A percentile compares a stretch with the other conserved stretches of the same genome.
Conservation (phyloP, 2,113 vertebrate genomes). For the Passer domesticus region DNA sequence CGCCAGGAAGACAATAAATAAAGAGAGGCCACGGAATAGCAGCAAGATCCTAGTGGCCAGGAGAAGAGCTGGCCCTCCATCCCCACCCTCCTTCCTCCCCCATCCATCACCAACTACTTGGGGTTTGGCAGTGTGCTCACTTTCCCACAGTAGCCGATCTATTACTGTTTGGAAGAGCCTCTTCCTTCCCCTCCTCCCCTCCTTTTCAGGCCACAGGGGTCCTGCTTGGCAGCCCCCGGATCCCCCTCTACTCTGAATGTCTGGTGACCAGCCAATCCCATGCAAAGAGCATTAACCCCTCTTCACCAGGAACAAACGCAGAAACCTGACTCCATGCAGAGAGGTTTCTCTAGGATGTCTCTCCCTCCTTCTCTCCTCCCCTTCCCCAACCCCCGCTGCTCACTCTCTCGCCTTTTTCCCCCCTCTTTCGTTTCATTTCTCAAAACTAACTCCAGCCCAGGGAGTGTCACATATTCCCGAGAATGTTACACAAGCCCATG, state of each 20-base stretch:
- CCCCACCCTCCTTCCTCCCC: conserved; percentile 1
- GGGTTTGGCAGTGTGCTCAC: conserved; percentile 58
- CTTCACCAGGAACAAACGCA: background rate
- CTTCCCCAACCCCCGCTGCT: background rate
- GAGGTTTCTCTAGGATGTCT: conserved; percentile 21
- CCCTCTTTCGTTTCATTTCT: background rate
- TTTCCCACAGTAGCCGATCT: conserved; percentile 71
- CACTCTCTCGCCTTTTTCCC: background rate
- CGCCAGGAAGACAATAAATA: conserved; percentile 31
- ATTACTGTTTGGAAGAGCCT: conserved; percentile 53
- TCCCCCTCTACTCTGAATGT: conserved; percentile 52
- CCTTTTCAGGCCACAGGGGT: conserved; percentile 67
- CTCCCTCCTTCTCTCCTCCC: background rate
- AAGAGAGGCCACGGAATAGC: background rate
- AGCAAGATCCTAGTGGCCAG: background rate
- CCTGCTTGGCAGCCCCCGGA: conserved; percentile 36
- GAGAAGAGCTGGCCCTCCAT: background rate
- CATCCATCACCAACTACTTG: conserved; percentile 50
- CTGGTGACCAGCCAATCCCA: conserved; percentile 64
- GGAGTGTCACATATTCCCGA: background rate
- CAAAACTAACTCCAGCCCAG: background rate
- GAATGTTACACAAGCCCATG: conserved; percentile 1
- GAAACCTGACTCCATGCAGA: conserved; percentile 54
- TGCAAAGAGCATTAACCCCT: conserved; percentile 47
- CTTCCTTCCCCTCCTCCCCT: conserved; percentile 40